Evolutionary conservation across 2,113 vertebrate species (phyloP), one percentile per base, ranked within the genome.

Genomic region (Cololabis saira): DNA sequence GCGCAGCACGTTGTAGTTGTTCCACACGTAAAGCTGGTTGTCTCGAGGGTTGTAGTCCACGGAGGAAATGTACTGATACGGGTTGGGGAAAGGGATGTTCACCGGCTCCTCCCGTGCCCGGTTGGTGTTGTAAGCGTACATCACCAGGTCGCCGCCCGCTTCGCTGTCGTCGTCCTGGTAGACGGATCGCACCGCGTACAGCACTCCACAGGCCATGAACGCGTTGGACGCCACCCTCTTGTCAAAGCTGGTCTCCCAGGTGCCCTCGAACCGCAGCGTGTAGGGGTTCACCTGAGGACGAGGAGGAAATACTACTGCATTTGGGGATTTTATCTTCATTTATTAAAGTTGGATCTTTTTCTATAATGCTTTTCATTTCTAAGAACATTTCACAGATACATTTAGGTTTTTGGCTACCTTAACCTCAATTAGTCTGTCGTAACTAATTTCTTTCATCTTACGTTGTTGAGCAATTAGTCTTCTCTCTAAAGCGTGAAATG

Each of bases 11-110:
- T 97, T 96, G 27, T 96, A 96, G 88, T 98, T 98, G 91, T 98
- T 98, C 97, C 97, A 98, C 19, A 98, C 96, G 14, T 98, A 98
- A 0, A 98, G 95, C 80, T 97, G 96, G 86, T 97, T 97, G 91
- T 98, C 97, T 0, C 97, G 92, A 2, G 97, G 97, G 82, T 98
- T 98, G 92, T 98, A 98, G 76, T 94, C 96, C 21, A 98, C 94
- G 0, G 97, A 98, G 12, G 96, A 97, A 27, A 98, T 93, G 44
- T 95, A 98, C 89, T 96, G 96, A 86, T 98, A 98, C 0, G 97
- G 97, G 87, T 98, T 98, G 50, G 97, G 97, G 86, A 98, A 98
- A 43, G 95, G 76, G 57, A 98, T 90, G 84, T 91, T 90, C 50
- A 95, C 87, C 0, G 93, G 92, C 57, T 95, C 92, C 47, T 97